Evolutionary conservation across 1,140 invertebrate species (phyloP), one percentile per base, ranked within the genome.

Genomic region (Drosophila novamexicana): DNA sequence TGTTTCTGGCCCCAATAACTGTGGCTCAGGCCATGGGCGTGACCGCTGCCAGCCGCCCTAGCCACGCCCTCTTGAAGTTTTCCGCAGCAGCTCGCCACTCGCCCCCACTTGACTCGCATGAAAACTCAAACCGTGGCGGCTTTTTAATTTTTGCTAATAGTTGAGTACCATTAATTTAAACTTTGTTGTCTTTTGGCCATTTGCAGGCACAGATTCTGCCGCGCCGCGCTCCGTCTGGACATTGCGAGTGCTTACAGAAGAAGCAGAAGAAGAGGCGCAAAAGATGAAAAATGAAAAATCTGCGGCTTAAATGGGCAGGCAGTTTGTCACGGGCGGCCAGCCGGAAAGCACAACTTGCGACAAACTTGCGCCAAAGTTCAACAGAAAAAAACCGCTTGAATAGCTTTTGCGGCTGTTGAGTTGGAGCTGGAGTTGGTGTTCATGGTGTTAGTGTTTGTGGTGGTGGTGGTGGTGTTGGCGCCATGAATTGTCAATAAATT

Each of bases 141-240:
- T 89, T 78, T 89, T 89, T 89, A 89, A 89, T 89, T 89, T 59
- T 89, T 75, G 68, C 85, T 89, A 89, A 89, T 89, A 89, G 84
- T 89, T 81, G 75, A 89, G 85, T 89, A 84, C 79, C 84, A 89
- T 89, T 89, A 90, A 89, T 89, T 89, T 89, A 90, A 89, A 89
- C 84, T 88, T 84, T 84, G 81, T 84, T 86, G 82, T 86, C 79
- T 83, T 68, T 79, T 45, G 54, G 58, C 83, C 49, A 29, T n/a
- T 42, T 81, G 70, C 44, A 54, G 50, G 63, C 76, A 78, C 47
- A 66, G 82, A 86, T 82, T 82, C 77, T 67, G 64, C 66, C 66
- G 22, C 47, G 18, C 22, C 22, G 22, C 22, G 3, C 22, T 29
- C 22, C 22, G 22, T 29, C 22, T 29, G 22, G 22, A 4, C 4